Evolutionary conservation across 2,113 vertebrate species (phyloP), one percentile per base, ranked within the genome.

Genomic region (Vidua macroura): DNA sequence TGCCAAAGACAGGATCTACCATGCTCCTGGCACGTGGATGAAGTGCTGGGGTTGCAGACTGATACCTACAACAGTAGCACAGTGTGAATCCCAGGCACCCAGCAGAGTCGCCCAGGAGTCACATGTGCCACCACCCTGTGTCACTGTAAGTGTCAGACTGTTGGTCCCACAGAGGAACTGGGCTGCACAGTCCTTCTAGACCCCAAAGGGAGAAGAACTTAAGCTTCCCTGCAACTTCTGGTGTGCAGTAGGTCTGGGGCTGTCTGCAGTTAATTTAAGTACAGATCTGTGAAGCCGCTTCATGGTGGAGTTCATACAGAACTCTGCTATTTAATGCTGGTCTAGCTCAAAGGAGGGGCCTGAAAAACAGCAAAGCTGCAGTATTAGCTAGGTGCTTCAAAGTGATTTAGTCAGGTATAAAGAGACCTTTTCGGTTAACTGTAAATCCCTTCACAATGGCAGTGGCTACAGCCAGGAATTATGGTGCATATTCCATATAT

Each of bases 81-180:
- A 13, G 59, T 4, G 22, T 77, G 51, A 69, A 46, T 41, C 8
- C 6, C 76, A 72, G 56, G 13, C 28, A 24, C 15, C 1, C 13
- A 31, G 33, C 23, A 63, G 70, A 51, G 55, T 3, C 11, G 18
- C 8, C 9, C 44, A 23, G 30, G 31, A 60, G 46, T 3, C 41
- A 33, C 1, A 0, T 0, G 14, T 39, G 58, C 39, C 75, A 63
- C 62, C 46, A 15, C 28, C 41, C 20, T 16, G 19, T 0, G 0
- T 11, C 66, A 22, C 37, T 4, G 1, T 3, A 4, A 11, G 10
- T 14, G 52, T 9, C 21, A 43, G 20, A 46, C 3, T 1, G 3
- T 3, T 27, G 39, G 49, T 43, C 64, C 59, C 41, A 4, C 20
- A n/a, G 44, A 16, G 44, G n/a, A 79, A 75, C 13, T 6, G 16